Evolutionary conservation across 2,113 vertebrate genomes (phyloP), one percentile per base, ranked within the genome.

Genomic region (Ceyx margarethae): DNA sequence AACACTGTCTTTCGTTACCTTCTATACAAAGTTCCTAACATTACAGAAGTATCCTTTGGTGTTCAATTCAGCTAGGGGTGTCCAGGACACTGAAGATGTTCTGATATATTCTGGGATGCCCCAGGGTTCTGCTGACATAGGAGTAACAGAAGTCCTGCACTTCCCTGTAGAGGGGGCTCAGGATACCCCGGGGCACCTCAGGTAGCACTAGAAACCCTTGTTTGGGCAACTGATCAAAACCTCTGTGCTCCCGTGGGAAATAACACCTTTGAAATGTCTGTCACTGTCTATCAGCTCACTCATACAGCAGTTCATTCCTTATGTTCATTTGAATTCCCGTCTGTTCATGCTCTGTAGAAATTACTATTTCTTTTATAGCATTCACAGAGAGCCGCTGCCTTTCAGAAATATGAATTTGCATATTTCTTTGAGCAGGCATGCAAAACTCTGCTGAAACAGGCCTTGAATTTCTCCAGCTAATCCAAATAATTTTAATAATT

Each of bases 401-500:
- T 67, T 87, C 58, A 85, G 42, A 43, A 65, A 29, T 29, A 78
- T 40, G 37, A 90, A 69, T 75, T 76, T 58, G 46, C 17, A 17
- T 61, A 71, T 78, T 85, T 91, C 45, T 91, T 87, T 65, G 56
- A 35, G 26, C 40, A 82, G 56, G 19, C 43, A 62, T 58, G 53
- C 31, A 65, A 81, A 18, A 17, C 11, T 93, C 86, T 88, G 29
- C 31, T 81, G 88, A 94, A 96, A 85, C 16, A 74, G 48, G 40
- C 58, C 61, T 76, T 90, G 81, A 91, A 95, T 93, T 74, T 80
- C 69, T 90, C 67, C 26, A 66, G 61, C 85, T 93, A 84, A 93
- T 94, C 43, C 60, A 95, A 96, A 90, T 96, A 5, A 95, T 89
- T 96, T 95, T 78, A 92, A 91, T 96, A 95, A 97, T 94, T 95